Conservation (phyloP, 1,140 invertebrate genomes). For the Mycetomoellerius zeteki region DNA sequence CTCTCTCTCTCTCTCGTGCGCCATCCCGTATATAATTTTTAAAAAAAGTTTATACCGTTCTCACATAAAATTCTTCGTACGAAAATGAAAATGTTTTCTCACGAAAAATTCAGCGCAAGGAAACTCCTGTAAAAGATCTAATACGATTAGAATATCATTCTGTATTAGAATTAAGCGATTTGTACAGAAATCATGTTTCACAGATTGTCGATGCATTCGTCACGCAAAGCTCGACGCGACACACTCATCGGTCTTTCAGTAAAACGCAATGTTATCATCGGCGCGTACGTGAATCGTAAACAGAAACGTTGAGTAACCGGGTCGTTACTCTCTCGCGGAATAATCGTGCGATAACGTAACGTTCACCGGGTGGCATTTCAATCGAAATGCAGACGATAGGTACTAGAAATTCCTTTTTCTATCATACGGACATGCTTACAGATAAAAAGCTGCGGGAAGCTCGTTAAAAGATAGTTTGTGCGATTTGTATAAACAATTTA, state of each 20-base stretch:
- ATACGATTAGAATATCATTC: slow-evolving; percentile 1
- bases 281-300: slow-evolving; percentile 66
- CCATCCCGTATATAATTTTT: too few species aligned
- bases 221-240: slow-evolving; percentile 9
- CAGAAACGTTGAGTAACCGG: slow-evolving; percentile 67
- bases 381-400: slow-evolving; percentile 14
- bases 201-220: slow-evolving; percentile 7
- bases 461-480: neutral
- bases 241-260: slow-evolving; percentile 5
- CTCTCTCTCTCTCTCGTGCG: too few species aligned
- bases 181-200: slow-evolving; percentile 13
- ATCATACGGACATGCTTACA: neutral
- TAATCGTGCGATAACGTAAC: slow-evolving; percentile 68
- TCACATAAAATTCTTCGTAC: neutral
- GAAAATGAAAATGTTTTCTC: neutral
- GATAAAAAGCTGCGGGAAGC: neutral
- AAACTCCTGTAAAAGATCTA: neutral
- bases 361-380: slow-evolving; percentile 47
- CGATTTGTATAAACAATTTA: slow-evolving; percentile 17
- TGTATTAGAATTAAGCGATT: slow-evolving; percentile 4
- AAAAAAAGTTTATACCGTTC: neutral
- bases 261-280: slow-evolving; percentile 64
- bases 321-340: slow-evolving; percentile 65
- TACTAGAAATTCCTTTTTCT: slow-evolving; percentile 39
- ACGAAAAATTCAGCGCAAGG: neutral